phyloP scores from a whole-genome alignment of 92 coral and sea anemone species.

The Palythoa grandis region DNA sequence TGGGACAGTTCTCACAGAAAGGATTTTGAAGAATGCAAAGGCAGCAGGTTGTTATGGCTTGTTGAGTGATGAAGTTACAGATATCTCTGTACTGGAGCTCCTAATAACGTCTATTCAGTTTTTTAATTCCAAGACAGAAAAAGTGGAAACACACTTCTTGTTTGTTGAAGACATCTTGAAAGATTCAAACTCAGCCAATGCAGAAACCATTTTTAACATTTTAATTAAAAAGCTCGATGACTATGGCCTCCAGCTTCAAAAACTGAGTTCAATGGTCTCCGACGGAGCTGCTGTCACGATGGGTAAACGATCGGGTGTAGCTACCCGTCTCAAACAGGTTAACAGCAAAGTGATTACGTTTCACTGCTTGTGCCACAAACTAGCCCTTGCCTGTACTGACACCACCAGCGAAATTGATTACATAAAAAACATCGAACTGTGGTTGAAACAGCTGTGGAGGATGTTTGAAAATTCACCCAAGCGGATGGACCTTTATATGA shows the following conservation, averaged over 20 bases:
- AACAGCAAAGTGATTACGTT: slow-evolving; percentile 60
- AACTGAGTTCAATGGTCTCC: slow-evolving; percentile 58
- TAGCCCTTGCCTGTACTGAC: slow-evolving; percentile 35
- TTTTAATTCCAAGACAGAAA: slow-evolving; percentile 48
- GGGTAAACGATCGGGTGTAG: slow-evolving; percentile 58
- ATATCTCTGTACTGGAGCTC: slow-evolving; percentile 55
- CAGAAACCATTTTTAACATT: slow-evolving; percentile 64
- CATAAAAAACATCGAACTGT: slow-evolving; percentile 21
- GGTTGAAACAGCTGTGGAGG: slow-evolving; percentile 26
- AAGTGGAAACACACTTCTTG: slow-evolving; percentile 68
- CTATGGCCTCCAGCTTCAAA: slow-evolving; percentile 60
- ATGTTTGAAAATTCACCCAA: slow-evolving; percentile 23
- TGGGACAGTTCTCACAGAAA: slow-evolving; percentile 53
- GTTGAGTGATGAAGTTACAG: slow-evolving; percentile 53
- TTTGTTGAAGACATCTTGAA: slow-evolving; percentile 61
- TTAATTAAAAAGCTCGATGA: slow-evolving; percentile 39
- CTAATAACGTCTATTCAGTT: slow-evolving; percentile 58
- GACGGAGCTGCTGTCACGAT: slow-evolving; percentile 65
- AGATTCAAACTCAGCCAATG: slow-evolving; percentile 55
- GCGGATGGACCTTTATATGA: slow-evolving; percentile 11
- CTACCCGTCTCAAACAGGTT: slow-evolving; percentile 55
- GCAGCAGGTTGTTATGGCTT: slow-evolving; percentile 55
- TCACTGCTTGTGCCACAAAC: slow-evolving; percentile 56
- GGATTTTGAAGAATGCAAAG: slow-evolving; percentile 46
- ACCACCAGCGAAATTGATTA: slow-evolving; percentile 23